phyloP scores from a whole-genome alignment of 2,888 invertebrate species.

The Elgonia sp. region DNA sequence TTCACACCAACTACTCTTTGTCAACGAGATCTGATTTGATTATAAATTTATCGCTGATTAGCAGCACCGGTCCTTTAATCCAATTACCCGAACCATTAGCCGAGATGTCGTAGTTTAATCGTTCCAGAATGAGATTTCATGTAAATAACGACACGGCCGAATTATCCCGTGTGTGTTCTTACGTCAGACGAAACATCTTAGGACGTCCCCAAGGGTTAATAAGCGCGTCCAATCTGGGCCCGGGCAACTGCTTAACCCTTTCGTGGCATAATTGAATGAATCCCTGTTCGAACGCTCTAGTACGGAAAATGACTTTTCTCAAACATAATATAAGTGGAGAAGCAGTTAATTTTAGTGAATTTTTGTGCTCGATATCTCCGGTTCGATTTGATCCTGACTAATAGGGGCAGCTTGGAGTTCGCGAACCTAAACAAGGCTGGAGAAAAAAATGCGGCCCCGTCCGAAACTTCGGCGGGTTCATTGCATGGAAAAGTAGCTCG shows the following conservation, averaged over 20 bases:
- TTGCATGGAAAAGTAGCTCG: constrained; percentile 75
- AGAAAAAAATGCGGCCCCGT: constrained; percentile 40
- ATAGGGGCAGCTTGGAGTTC: constrained; percentile 46
- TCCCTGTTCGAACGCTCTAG: constrained; percentile 8
- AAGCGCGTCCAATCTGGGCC: constrained; percentile 85
- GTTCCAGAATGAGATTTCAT: constrained; percentile 73
- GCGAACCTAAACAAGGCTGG: constrained; percentile 52
- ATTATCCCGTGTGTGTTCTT: constrained; percentile 75
- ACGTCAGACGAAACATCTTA: constrained; percentile 83
- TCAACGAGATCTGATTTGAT: constrained; percentile 18
- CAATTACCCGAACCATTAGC: constrained; percentile 65
- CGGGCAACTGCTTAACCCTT: constrained; percentile 81
- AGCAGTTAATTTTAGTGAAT: constrained; percentile 23
- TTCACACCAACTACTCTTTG: too few relatives aligned
- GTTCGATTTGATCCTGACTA: constrained; percentile 65
- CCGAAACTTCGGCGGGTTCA: constrained; percentile 66
- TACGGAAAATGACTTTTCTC: not conserved
- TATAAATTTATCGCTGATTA: constrained; percentile 19
- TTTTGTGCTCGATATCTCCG: not conserved
- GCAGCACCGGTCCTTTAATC: constrained; percentile 56
- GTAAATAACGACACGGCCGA: constrained; percentile 74
- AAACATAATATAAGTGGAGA: not conserved
- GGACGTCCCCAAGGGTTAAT: constrained; percentile 82
- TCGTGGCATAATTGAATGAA: constrained; percentile 74
- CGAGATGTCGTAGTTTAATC: constrained; percentile 67